phyloP scores from a whole-genome alignment of 2,888 invertebrate genomes.

The Falcaria lacertinaria region DNA sequence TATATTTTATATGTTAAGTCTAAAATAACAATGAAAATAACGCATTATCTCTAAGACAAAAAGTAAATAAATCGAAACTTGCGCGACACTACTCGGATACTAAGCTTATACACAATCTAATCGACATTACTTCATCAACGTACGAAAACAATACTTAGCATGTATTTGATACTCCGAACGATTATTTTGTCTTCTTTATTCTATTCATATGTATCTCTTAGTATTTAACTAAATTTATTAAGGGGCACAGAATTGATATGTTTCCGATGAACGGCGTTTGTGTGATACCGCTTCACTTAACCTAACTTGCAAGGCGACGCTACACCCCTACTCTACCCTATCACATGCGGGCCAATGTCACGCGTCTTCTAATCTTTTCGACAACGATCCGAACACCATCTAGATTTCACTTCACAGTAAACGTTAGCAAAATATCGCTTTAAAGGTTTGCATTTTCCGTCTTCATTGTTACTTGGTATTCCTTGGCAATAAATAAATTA shows the following conservation, averaged over 20 bases:
- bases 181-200: conserved; percentile 68
- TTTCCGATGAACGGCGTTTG: conserved; percentile 86
- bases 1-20: conserved; percentile 46
- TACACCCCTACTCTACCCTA: conserved; percentile 74
- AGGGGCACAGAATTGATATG: conserved; percentile 90
- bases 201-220: conserved; percentile 78
- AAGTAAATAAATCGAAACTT: conserved; percentile 52
- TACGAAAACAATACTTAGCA: conserved; percentile 75
- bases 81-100: conserved; percentile 69
- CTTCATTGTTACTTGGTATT: conserved; percentile 23
- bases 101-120: conserved; percentile 57
- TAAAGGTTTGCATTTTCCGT: conserved; percentile 25
- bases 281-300: conserved; percentile 79
- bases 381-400: conserved; percentile 51
- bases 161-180: conserved; percentile 74
- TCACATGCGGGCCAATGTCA: conserved; percentile 76
- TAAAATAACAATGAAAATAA: conserved; percentile 64
- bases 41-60: conserved; percentile 51
- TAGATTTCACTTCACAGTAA: conserved; percentile 67
- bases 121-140: conserved; percentile 49
- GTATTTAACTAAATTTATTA: conserved; percentile 80
- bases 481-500: conserved; percentile 27
- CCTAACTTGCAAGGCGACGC: conserved; percentile 77
- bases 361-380: conserved; percentile 45
- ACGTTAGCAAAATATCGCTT: conserved; percentile 59